phyloP scores from a whole-genome alignment of 2,888 invertebrate genomes.

The Athetis lepigone region DNA sequence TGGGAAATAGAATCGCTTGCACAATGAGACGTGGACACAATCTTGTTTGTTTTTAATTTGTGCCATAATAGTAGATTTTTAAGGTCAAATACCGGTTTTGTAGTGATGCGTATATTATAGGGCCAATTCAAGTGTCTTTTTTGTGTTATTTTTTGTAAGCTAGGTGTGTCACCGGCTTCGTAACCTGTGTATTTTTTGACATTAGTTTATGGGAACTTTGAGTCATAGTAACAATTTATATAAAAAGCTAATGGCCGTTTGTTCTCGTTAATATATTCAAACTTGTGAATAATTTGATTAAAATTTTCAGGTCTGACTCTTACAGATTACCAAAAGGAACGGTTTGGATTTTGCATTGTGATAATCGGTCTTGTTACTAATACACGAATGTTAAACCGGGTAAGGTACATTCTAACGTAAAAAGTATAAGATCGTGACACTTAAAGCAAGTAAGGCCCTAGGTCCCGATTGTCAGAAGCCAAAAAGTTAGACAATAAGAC shows the following conservation, averaged over 20 bases:
- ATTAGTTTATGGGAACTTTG: not conserved
- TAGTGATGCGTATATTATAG: not conserved
- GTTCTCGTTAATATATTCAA: too few species aligned
- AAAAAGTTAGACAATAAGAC: too few species aligned
- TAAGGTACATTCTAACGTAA: too few species aligned
- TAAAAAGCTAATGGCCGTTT: not conserved
- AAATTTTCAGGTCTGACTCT: not conserved
- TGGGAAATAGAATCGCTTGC: conserved; percentile 67
- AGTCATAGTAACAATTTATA: not conserved
- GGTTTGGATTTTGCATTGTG: too few species aligned
- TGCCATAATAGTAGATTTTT: conserved; percentile 14
- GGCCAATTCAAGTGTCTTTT: not conserved
- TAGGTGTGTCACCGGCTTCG: not conserved
- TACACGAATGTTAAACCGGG: too few species aligned
- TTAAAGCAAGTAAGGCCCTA: too few species aligned
- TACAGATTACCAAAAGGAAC: too few species aligned
- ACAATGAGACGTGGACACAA: conserved; percentile 48
- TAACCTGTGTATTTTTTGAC: not conserved
- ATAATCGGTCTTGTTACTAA: too few species aligned
- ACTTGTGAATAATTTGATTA: too few species aligned
- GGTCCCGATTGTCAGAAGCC: too few species aligned
- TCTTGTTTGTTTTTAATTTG: conserved; percentile 17
- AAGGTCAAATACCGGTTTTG: conserved; percentile 20
- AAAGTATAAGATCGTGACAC: too few species aligned
- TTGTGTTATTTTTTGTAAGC: too few species aligned